Percentiles rank a stretch among this genome's conserved stretches.
Conservation (phyloP, 2,113 vertebrate genomes). For the Phocoena sinus region DNA sequence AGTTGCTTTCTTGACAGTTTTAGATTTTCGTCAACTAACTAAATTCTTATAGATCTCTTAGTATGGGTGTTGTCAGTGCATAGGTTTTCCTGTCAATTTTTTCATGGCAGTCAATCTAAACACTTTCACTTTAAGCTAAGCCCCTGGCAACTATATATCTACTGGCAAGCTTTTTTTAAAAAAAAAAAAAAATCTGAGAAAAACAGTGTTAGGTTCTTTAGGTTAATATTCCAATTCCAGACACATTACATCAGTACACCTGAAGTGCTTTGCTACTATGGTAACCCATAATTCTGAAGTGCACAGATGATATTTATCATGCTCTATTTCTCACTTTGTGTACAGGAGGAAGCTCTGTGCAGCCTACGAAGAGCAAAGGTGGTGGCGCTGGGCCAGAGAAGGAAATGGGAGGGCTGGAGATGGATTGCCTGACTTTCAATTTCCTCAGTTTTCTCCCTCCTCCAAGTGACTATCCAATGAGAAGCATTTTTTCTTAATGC, state of each 20-base stretch:
- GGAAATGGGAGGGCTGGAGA: not conserved
- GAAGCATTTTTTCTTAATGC: slow-evolving; percentile 40
- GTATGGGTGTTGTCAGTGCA: not conserved
- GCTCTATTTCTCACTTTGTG: not conserved
- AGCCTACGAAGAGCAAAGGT: not conserved
- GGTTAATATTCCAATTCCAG: slow-evolving; percentile 50
- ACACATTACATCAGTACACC: not conserved
- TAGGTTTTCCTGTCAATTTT: not conserved
- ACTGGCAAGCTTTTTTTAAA: not conserved
- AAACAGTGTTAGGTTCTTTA: slow-evolving; percentile 18
- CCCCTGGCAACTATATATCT: not conserved
- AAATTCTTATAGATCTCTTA: not conserved
- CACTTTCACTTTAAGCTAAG: not conserved
- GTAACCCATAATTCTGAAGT: slow-evolving; percentile 25
- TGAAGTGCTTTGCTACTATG: slow-evolving; percentile 38
- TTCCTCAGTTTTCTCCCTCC: not conserved
- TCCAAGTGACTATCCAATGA: not conserved
- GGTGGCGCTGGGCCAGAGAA: not conserved
- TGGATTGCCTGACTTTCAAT: not conserved
- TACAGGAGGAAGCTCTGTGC: not conserved
- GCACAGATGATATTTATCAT: not conserved
- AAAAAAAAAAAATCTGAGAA: not conserved
- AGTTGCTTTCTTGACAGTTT: slow-evolving; percentile 33
- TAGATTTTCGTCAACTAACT: not conserved
- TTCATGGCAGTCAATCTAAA: not conserved